Conservation (phyloP, 2,797 vertebrate genomes). For the Crenuchus spilurus region DNA sequence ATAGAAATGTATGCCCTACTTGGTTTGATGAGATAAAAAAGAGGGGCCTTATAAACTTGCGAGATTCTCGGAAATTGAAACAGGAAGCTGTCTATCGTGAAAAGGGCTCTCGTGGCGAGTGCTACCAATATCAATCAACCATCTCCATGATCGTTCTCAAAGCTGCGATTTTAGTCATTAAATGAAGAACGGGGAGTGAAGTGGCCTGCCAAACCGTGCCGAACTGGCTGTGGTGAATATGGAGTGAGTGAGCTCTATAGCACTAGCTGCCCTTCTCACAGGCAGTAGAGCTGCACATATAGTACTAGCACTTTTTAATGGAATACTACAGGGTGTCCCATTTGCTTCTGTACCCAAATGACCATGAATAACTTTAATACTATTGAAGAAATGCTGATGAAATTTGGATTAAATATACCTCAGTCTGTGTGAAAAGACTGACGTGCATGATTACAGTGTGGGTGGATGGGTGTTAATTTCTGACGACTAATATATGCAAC, state of each 20-base stretch:
- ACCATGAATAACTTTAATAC: too few species aligned
- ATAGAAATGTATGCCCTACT: conserved; percentile 79
- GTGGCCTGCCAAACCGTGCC: conserved; percentile 69
- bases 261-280: conserved; percentile 73
- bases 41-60: conserved; percentile 63
- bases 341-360: too few species aligned
- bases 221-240: conserved; percentile 66
- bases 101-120: conserved; percentile 70
- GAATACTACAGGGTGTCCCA: neutral
- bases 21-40: conserved; percentile 65
- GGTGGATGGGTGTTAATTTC: too few species aligned
- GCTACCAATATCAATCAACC: conserved; percentile 79
- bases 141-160: conserved; percentile 67
- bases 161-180: conserved; percentile 79
- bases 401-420: too few species aligned
- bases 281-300: conserved; percentile 81
- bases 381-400: too few species aligned
- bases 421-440: too few species aligned
- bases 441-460: too few species aligned
- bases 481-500: too few species aligned
- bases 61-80: conserved; percentile 77
- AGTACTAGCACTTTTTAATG: neutral
- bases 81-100: conserved; percentile 75
- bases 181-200: conserved; percentile 75
- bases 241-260: conserved; percentile 82